Base-by-base conservation (phyloP, 2,888 invertebrate species). In the Hipparchia semele region DNA sequence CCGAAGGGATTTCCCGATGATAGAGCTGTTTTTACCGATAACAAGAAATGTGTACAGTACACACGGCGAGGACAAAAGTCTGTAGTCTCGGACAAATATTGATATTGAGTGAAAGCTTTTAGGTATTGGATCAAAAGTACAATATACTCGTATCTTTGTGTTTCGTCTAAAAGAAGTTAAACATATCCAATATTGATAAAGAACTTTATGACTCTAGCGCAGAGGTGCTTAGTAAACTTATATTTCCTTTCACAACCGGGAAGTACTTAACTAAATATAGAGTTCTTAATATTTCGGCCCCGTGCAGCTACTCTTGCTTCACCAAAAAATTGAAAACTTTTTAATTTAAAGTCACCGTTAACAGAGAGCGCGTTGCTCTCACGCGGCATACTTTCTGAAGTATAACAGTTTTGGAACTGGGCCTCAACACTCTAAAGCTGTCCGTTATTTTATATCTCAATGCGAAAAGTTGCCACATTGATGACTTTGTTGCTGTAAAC, bases 1-100 rank as follows among this genome's bases (percentile, higher is more conserved):
- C 68, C 76, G 82, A 82, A 81, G 80, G 80, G 82, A 66, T 82
- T 80, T 80, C 73, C 78, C 79, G 79, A 79, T 81, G 82, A 83
- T 82, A 83, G 79, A 80, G 79, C 79, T 76, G 73, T 79, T 80
- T 81, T 80, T 80, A 53, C 77, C 73, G 74, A 58, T 69, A 70
- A 74, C 73, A 71, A 71, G 70, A 70, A 59, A 72, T 79, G 59
- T 60, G 9, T 60, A 58, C 56, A 13, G 56, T 13, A 60, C 39
- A 60, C 39, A 12, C 39, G 10, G 12, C 23, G 33, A 33, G 39
- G 39, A 60, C 33, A 39, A 60, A 33, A 39, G 33, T 60, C 12
- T 58, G 33, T 39, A 5, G 10, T 23, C 59, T 39, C 39, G 39
- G 39, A 39, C 9, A 60, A 60, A 60, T 60, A 60, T 12, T 59